A percentile compares a stretch with the other conserved stretches of the same genome.
phyloP scores from a whole-genome alignment of 2,113 vertebrate species.

The Donacobius atricapilla region DNA sequence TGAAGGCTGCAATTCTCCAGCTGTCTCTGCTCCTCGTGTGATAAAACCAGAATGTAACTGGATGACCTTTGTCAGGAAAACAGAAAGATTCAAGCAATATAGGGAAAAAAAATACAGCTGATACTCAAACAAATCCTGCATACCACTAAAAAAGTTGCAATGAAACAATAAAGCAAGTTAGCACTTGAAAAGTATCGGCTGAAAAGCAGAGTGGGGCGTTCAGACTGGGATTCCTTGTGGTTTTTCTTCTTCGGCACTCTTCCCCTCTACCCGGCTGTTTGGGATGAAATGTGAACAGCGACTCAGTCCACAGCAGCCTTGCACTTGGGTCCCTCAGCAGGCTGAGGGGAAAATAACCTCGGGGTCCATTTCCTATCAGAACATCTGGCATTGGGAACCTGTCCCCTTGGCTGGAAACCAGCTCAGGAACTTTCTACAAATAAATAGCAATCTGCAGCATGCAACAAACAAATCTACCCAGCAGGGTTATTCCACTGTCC shows the following conservation, averaged over 20 bases:
- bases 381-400: background rate
- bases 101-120: background rate
- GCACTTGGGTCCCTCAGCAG: background rate
- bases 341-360: background rate
- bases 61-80: background rate
- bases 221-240: background rate
- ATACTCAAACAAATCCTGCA: background rate
- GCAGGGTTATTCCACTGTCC: background rate
- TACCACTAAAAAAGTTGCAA: background rate
- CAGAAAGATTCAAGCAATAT: background rate
- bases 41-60: background rate
- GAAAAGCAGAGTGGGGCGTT: background rate
- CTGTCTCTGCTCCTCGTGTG: background rate
- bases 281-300: background rate
- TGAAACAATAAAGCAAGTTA: background rate
- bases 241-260: background rate
- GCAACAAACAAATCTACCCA: background rate
- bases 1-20: background rate
- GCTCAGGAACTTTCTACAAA: background rate
- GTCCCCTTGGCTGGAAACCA: background rate
- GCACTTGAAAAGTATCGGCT: background rate
- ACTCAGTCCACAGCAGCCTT: background rate
- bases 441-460: background rate
- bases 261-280: background rate
- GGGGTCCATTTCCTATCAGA: background rate